Evolutionary conservation across 2,888 invertebrate genomes (phyloP), one percentile per base, ranked within the genome.

Genomic region (Idaea aversata): DNA sequence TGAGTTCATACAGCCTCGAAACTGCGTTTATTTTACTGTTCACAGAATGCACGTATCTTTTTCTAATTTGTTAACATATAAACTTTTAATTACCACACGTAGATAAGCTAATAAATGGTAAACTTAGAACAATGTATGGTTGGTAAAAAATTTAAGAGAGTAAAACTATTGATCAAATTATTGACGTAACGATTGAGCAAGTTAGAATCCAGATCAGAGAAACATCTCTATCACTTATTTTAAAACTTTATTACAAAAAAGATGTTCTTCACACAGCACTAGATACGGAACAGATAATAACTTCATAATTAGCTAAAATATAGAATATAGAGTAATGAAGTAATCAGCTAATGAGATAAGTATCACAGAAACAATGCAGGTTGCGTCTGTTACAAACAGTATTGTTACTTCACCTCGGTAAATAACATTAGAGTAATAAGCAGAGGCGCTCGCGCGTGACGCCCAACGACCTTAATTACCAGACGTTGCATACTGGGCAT

Each of bases 401-500:
- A 59, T 61, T 60, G 70, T 84, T 84, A 83, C 82, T 82, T 79
- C 83, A 83, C 72, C 71, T 68, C 70, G 71, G 72, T 74, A 75
- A 72, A 72, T 75, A 78, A 73, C 73, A 70, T 68, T 63, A 69
- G 73, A 75, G 75, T 77, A 75, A 81, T 83, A 80, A 84, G 82
- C 83, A 83, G 76, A 72, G 62, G 67, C 80, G 71, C 74, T 82
- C 77, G 83, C 77, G 86, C 87, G 83, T 84, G 81, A 83, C 84
- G 73, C 68, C 69, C 62, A 62, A 67, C 81, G 84, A 81, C 86
- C 87, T 84, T 85, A 85, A 83, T 86, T 81, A 64, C 72, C 72
- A 66, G 72, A 72, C 73, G 77, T 82, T 81, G 83, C 82, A 59
- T 59, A 10, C 59, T 78, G 68, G 65, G 68, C 72, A 71, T 70